Percentiles rank a stretch among this genome's conserved stretches.
phyloP scores from a whole-genome alignment of 2,888 invertebrate genomes.

The Neria commutata region DNA sequence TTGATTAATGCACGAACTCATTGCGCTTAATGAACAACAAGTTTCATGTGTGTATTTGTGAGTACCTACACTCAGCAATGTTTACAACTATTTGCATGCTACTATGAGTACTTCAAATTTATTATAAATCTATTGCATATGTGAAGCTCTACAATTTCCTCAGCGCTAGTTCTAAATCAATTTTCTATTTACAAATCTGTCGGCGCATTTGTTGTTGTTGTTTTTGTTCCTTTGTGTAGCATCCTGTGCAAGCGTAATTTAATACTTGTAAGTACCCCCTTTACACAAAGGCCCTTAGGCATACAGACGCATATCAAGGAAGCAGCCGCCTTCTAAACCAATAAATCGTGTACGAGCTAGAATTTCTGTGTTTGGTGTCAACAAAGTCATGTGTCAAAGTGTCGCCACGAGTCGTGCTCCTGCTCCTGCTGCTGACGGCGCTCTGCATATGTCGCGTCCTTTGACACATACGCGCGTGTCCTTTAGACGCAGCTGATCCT shows the following conservation, averaged over 20 bases:
- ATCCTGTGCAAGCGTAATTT: background rate
- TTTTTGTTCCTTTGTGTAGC: background rate
- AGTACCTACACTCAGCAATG: too few relatives aligned
- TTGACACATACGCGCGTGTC: constrained; percentile 36
- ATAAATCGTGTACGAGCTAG: constrained; percentile 37
- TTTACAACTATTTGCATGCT: too few relatives aligned
- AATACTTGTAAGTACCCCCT: background rate
- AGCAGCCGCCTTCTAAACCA: constrained; percentile 46
- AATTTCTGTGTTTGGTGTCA: constrained; percentile 41
- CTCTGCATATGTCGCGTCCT: constrained; percentile 45
- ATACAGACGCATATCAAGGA: background rate
- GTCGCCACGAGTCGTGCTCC: constrained; percentile 36
- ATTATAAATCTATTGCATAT: too few relatives aligned
- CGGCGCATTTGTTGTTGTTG: constrained; percentile 34
- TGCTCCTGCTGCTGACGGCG: background rate
- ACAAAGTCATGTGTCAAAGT: constrained; percentile 52
- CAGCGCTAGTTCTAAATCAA: constrained; percentile 43
- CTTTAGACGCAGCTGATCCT: constrained; percentile 28
- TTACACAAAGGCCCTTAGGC: background rate
- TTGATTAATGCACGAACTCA: too few relatives aligned
- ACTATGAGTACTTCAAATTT: too few relatives aligned
- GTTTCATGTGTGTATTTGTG: too few relatives aligned
- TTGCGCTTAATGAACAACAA: too few relatives aligned
- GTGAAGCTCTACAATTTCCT: too few relatives aligned
- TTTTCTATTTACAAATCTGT: constrained; percentile 50